These are phyloP conservation scores for Ornithoptera priamus DNA, from an alignment of 2,888 invertebrate species.

Conservation along the genomic window DNA sequence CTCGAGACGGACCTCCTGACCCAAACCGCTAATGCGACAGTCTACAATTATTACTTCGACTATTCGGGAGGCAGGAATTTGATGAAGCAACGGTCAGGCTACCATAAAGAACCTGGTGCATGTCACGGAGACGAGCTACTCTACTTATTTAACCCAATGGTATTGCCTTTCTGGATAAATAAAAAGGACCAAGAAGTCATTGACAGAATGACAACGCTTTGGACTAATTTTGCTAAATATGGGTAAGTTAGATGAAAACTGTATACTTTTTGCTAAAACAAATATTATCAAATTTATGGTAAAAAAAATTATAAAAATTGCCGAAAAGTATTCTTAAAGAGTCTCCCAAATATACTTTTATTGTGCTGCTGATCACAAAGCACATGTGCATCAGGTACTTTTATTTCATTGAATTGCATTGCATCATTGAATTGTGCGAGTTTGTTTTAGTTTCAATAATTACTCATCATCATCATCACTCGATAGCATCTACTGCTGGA, in stretches of 20 bases:
- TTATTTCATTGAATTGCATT: too few species aligned
- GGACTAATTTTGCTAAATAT: slow-evolving; percentile 71
- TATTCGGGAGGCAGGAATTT: slow-evolving; percentile 63
- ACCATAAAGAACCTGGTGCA: slow-evolving; percentile 50
- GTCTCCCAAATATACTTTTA: too few species aligned
- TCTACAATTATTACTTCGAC: slow-evolving; percentile 65
- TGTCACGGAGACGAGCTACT: slow-evolving; percentile 68
- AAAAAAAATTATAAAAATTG: too few species aligned
- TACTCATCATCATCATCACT: too few species aligned
- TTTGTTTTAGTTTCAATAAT: neutral
- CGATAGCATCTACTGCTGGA: too few species aligned
- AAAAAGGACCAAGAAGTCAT: slow-evolving; percentile 52
- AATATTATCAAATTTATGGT: too few species aligned
- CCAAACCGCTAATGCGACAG: slow-evolving; percentile 40
- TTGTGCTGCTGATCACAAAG: too few species aligned
- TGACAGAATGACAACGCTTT: slow-evolving; percentile 58
- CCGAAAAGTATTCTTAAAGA: too few species aligned
- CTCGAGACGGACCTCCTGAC: slow-evolving; percentile 53
- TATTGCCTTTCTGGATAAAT: slow-evolving; percentile 55
- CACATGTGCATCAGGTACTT: too few species aligned
- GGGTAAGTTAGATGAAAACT: slow-evolving; percentile 46
- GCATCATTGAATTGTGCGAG: neutral
- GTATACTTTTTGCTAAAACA: too few species aligned
- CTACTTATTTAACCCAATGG: slow-evolving; percentile 56
- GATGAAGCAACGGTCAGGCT: slow-evolving; percentile 50